Evolutionary conservation across 2,113 vertebrate genomes (phyloP).

Genomic region (Oncorhynchus tshawytscha): DNA sequence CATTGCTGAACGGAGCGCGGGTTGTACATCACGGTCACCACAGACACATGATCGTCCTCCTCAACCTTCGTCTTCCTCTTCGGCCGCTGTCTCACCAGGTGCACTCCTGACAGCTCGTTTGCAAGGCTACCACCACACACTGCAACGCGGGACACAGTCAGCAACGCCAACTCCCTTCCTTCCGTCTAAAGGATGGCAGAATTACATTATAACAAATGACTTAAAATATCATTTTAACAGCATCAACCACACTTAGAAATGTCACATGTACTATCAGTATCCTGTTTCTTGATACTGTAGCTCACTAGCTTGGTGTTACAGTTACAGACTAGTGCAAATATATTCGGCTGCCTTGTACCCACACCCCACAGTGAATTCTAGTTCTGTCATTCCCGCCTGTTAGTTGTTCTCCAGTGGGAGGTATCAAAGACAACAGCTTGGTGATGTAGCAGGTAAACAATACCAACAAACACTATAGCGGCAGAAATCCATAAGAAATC

Average conservation of each 20-base stretch:
- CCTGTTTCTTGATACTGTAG: too few species aligned
- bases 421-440: not conserved
- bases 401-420: not conserved
- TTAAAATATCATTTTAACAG: too few species aligned
- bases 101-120: conserved; percentile 76
- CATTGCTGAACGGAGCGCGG: conserved; percentile 64
- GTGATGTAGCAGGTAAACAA: not conserved
- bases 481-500: conserved; percentile 18
- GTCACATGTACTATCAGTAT: too few species aligned
- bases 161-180: conserved; percentile 39
- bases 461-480: conserved; percentile 8
- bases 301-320: too few species aligned
- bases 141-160: conserved; percentile 67
- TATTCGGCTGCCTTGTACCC: too few species aligned
- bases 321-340: too few species aligned
- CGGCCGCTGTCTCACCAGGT: conserved; percentile 66
- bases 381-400: too few species aligned
- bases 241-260: too few species aligned
- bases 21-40: conserved; percentile 57
- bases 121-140: conserved; percentile 82
- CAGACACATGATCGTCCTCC: conserved; percentile 6
- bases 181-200: conserved; percentile 40
- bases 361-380: too few species aligned
- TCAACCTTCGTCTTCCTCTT: conserved; percentile 36
- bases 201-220: too few species aligned